phyloP scores from a whole-genome alignment of 92 coral and sea anemone species.

The Epizoanthus stellaris region DNA sequence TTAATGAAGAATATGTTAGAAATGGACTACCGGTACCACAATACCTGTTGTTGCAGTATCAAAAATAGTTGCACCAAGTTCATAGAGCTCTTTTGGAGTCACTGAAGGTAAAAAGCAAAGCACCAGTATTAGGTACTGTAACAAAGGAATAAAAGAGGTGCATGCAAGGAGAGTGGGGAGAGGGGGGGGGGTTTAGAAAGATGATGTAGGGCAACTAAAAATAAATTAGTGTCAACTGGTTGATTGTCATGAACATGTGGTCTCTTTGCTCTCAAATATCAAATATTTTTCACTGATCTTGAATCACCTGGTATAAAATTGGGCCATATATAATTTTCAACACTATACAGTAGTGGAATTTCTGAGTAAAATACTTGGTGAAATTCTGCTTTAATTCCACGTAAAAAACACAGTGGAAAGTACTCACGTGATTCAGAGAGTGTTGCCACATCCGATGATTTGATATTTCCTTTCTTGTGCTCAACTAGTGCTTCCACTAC shows the following conservation, averaged over 20 bases:
- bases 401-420: neutral
- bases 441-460: conserved; percentile 69
- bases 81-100: conserved; percentile 79
- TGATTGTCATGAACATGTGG: no score
- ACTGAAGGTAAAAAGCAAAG: conserved; percentile 63
- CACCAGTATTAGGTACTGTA: neutral
- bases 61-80: conserved; percentile 86
- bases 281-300: no score
- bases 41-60: conserved; percentile 70
- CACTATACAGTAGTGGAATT: neutral
- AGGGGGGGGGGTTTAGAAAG: no score
- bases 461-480: conserved; percentile 62
- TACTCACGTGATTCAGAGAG: conserved; percentile 66
- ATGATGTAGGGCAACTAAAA: no score
- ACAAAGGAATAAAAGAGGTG: no score
- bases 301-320: no score
- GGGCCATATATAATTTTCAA: no score
- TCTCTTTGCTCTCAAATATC: no score
- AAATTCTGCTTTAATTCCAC: no score
- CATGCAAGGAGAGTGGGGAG: no score
- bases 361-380: no score
- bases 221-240: no score
- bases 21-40: neutral
- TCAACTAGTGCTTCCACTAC: conserved; percentile 60
- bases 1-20: neutral